Evolutionary conservation across 2,797 vertebrate species (phyloP), one percentile per base, ranked within the genome.

Genomic region (Vultur gryphus): DNA sequence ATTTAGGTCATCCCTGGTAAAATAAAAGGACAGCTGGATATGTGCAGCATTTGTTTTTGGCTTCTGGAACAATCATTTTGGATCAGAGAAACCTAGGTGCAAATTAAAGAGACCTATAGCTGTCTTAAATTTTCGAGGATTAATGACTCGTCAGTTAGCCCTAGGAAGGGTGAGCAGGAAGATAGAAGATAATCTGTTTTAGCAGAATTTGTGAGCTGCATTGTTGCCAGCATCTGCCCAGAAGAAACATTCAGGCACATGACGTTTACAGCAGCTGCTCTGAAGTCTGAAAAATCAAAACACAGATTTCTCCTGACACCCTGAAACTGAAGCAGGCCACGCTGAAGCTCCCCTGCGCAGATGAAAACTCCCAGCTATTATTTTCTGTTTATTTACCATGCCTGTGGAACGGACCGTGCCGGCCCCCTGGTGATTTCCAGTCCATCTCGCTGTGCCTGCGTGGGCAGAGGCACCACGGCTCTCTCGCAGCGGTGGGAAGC

Each of bases 181-280:
- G 75, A 83, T 73, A 55, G 70, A 69, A 79, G 39, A 83, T 66
- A 72, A 93, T 84, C 75, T 82, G 41, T 64, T 96, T 67, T 29
- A 93, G 41, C 43, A 72, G 67, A 82, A 93, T 89, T 90, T 79
- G 55, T 37, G 73, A 90, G 87, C 78, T 87, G 59, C 67, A 7
- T 59, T 83, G 81, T 93, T 2, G 0, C 65, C 92, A 80, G 87
- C 28, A 7, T 93, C 94, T 94, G 92, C 84, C 64, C 57, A 70
- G 87, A 87, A 93, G 78, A 90, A 94, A 87, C 75, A 77, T 52
- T 92, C 55, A 80, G 81, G 46, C 67, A 82, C 13, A 1, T 90
- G 70, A 44, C 59, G 81, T 94, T 96, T 89, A 77, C 87, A 85
- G 77, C 90, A 95, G 90, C 92, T 94, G 89, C 84, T 94, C 71